Percentiles rank a stretch among this genome's conserved stretches.
Evolutionary conservation across 2,113 vertebrate species (phyloP).

Genomic region (Elgaria multicarinata): DNA sequence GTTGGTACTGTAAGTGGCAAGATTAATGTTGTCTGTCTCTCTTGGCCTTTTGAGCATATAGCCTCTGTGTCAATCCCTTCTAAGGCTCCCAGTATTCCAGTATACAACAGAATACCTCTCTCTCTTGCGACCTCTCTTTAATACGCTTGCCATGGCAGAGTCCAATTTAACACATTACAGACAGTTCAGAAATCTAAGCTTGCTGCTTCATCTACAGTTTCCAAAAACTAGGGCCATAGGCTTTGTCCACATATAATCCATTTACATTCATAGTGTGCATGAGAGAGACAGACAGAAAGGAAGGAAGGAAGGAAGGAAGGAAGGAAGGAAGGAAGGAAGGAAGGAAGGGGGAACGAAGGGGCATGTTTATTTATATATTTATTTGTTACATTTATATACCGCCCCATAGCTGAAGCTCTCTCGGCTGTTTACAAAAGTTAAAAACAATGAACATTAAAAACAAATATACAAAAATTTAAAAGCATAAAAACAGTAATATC

Average conservation of each 20-base stretch:
- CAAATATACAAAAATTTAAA: too few relatives aligned
- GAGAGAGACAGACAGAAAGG: background rate
- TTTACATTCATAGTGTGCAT: background rate
- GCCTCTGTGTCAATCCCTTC: background rate
- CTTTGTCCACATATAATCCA: background rate
- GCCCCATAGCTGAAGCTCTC: too few relatives aligned
- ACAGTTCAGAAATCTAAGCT: background rate
- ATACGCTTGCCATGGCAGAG: background rate
- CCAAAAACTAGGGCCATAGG: background rate
- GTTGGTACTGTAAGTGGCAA: background rate
- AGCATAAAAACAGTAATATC: too few relatives aligned
- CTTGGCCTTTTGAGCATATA: conserved; percentile 20
- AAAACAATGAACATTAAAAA: too few relatives aligned
- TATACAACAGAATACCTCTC: background rate
- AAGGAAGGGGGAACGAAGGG: too few relatives aligned
- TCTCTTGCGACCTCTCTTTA: background rate
- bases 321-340: too few relatives aligned
- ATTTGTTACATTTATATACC: too few relatives aligned
- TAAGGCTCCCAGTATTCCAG: background rate
- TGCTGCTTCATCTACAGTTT: background rate
- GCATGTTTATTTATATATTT: too few relatives aligned
- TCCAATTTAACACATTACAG: background rate
- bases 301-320: background rate
- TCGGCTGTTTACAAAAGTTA: too few relatives aligned
- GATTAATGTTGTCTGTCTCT: conserved; percentile 11